Evolutionary conservation across 2,113 vertebrate species (phyloP).

Genomic region (Crypturellus undulatus): DNA sequence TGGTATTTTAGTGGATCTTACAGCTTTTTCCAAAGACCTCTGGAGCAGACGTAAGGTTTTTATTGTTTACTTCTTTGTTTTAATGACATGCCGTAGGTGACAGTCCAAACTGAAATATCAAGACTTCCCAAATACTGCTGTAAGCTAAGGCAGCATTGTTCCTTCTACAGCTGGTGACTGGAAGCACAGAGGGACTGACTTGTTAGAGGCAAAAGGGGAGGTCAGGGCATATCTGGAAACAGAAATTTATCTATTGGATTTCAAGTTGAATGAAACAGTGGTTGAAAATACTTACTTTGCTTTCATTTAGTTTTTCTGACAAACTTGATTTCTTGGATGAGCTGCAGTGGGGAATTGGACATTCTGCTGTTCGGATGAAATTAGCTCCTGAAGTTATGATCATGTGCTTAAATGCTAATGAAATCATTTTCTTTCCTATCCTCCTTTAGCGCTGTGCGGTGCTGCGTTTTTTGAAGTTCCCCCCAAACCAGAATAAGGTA

Average conservation of each 20-base stretch:
- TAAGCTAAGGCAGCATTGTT: neutral
- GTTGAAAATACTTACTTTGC: neutral
- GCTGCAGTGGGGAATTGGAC: neutral
- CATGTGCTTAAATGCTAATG: neutral
- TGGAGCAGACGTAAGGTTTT: neutral
- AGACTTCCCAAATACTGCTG: neutral
- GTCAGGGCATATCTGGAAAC: neutral
- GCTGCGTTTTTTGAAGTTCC: constrained; percentile 92
- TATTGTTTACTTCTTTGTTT: neutral
- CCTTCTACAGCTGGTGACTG: neutral
- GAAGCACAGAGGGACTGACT: neutral
- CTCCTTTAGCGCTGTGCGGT: constrained; percentile 88
- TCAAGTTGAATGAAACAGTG: neutral
- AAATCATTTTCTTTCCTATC: neutral
- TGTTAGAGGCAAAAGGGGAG: neutral
- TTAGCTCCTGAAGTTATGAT: neutral
- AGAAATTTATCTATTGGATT: neutral
- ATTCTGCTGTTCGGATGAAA: neutral
- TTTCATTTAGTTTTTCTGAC: neutral
- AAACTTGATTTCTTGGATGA: neutral
- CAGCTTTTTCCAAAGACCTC: neutral
- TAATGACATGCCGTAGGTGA: neutral
- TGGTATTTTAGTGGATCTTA: neutral
- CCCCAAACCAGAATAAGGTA: constrained; percentile 87
- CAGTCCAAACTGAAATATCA: neutral